A percentile compares a stretch with the other conserved stretches of the same genome.
Conservation (phyloP, 2,113 vertebrate genomes). For the Drymodes brunneopygia region DNA sequence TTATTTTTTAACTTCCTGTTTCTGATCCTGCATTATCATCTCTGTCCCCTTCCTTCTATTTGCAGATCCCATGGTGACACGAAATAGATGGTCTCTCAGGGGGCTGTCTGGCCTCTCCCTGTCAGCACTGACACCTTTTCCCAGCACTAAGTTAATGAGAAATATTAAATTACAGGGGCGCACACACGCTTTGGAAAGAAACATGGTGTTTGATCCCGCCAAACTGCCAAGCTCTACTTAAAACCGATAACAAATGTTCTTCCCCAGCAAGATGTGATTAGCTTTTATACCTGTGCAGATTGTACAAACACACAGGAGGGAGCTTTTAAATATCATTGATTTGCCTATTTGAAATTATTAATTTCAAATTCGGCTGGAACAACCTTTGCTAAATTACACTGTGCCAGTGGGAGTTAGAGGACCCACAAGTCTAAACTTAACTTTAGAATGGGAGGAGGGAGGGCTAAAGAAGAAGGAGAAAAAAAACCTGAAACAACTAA, state of each 20-base stretch:
- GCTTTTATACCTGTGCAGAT: slow-evolving; percentile 66
- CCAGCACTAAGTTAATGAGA: background rate
- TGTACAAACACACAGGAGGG: slow-evolving; percentile 69
- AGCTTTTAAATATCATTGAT: slow-evolving; percentile 78
- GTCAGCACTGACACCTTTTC: background rate
- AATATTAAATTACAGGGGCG: slow-evolving; percentile 38
- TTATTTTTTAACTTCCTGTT: background rate
- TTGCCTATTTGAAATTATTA: slow-evolving; percentile 79
- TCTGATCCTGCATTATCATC: background rate
- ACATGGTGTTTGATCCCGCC: background rate
- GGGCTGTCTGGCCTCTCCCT: background rate
- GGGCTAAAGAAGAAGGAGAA: slow-evolving; percentile 25
- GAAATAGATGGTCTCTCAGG: background rate
- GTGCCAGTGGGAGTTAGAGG: slow-evolving; percentile 72
- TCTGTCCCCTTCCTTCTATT: background rate
- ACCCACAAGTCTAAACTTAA: slow-evolving; percentile 66
- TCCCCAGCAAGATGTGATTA: slow-evolving; percentile 64
- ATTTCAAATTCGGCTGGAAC: slow-evolving; percentile 75
- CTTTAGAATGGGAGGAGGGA: slow-evolving; percentile 51
- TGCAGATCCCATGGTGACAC: background rate
- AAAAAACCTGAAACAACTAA: slow-evolving; percentile 53
- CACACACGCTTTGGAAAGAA: background rate
- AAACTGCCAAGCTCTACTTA: slow-evolving; percentile 45
- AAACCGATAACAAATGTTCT: slow-evolving; percentile 57
- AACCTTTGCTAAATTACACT: slow-evolving; percentile 76